These are phyloP conservation scores for Helicorthomorpha holstii DNA, from an alignment of 1,140 invertebrate genomes.

Conservation along the genomic window DNA sequence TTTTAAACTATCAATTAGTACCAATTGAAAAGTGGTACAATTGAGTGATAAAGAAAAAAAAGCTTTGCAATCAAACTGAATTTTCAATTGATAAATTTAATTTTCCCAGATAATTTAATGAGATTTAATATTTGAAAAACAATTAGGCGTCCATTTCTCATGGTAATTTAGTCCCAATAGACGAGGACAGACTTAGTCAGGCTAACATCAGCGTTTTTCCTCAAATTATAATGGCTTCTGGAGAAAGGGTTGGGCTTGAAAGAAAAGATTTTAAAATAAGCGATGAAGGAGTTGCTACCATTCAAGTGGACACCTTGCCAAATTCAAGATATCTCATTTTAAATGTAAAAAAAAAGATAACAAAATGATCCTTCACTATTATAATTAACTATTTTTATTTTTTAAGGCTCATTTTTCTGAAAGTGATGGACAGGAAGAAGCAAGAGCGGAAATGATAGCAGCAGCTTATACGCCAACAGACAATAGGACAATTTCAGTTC, in stretches of 20 bases:
- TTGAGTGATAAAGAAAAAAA: no score
- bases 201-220: no score
- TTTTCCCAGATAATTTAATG: conserved; percentile 8
- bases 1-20: no score
- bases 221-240: no score
- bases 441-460: conserved; percentile 17
- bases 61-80: no score
- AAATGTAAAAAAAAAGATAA: not conserved
- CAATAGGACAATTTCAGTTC: conserved; percentile 23
- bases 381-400: conserved; percentile 3
- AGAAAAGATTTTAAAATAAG: conserved; percentile 13
- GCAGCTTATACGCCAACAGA: conserved; percentile 18
- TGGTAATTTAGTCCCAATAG: conserved; percentile 19
- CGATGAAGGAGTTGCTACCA: not conserved
- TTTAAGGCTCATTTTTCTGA: conserved; percentile 21
- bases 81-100: no score
- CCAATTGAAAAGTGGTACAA: no score
- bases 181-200: conserved; percentile 16
- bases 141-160: conserved; percentile 21
- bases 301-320: not conserved
- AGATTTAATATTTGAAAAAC: conserved; percentile 4
- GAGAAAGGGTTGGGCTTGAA: no score
- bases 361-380: not conserved
- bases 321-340: not conserved
- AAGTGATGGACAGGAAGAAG: conserved; percentile 17